These are phyloP conservation scores for Scopus umbretta DNA, from an alignment of 2,113 vertebrate species.

Conservation along the genomic window DNA sequence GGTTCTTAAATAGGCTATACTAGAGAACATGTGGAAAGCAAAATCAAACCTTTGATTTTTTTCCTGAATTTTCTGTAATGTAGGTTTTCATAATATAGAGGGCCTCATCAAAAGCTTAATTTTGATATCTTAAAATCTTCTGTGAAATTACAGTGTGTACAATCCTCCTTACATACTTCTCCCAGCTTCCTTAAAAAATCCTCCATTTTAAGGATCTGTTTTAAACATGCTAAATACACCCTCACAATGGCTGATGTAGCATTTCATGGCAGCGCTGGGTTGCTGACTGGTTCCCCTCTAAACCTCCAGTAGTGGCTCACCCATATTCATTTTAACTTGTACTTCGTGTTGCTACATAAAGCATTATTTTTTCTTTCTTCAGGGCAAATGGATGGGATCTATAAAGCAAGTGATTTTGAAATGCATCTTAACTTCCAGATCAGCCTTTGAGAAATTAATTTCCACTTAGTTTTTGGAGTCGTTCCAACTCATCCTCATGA, in stretches of 20 bases:
- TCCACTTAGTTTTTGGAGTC: conserved; percentile 55
- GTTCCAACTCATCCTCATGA: conserved; percentile 44
- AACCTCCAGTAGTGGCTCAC: not conserved
- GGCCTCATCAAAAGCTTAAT: not conserved
- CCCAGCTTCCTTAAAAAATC: not conserved
- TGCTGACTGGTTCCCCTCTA: not conserved
- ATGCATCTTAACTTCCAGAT: conserved; percentile 51
- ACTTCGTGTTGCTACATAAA: conserved; percentile 2
- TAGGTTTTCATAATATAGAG: not conserved
- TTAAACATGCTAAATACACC: not conserved
- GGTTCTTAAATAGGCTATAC: not conserved
- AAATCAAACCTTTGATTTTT: not conserved
- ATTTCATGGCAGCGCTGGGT: not conserved
- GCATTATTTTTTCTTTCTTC: conserved; percentile 19
- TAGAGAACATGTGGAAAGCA: not conserved
- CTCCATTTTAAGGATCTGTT: not conserved
- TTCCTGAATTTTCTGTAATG: not conserved
- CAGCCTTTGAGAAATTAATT: conserved; percentile 59
- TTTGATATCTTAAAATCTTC: not conserved
- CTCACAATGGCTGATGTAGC: not conserved
- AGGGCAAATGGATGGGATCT: conserved; percentile 18
- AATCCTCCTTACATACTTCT: not conserved
- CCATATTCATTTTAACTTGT: not conserved
- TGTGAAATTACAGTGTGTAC: not conserved
- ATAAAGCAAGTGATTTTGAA: conserved; percentile 38